Conservation (phyloP, 37 sponge, comb jelly and placozoan genomes). For the Chondrosia reniformis region DNA sequence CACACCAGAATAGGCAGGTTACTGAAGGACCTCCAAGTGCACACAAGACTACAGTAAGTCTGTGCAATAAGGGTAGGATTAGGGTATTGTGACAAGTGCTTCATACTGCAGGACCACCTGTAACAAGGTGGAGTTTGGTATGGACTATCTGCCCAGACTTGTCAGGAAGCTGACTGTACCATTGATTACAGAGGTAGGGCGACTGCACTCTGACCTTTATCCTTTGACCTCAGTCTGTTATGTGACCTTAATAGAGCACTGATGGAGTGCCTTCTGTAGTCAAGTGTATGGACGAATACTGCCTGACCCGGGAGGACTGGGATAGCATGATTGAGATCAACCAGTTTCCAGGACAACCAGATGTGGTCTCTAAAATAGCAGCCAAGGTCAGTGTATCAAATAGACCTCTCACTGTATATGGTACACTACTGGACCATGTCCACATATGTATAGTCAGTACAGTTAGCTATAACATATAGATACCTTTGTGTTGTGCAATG, state of each 20-base stretch:
- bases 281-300: conserved; percentile 56
- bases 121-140: conserved; percentile 71
- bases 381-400: conserved; percentile 57
- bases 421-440: background rate
- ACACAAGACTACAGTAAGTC: conserved; percentile 60
- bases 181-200: conserved; percentile 44
- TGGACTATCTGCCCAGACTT: conserved; percentile 75
- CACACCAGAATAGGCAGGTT: conserved; percentile 34
- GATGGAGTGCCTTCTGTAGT: conserved; percentile 75
- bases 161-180: conserved; percentile 43
- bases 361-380: conserved; percentile 36
- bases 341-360: conserved; percentile 59
- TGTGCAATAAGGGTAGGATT: background rate
- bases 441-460: background rate
- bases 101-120: conserved; percentile 67
- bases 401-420: background rate
- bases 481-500: background rate
- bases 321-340: conserved; percentile 71
- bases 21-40: conserved; percentile 68
- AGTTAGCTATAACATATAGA: background rate
- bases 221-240: background rate
- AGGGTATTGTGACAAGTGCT: background rate
- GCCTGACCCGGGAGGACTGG: conserved; percentile 85
- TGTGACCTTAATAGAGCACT: conserved; percentile 26
- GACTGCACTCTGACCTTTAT: background rate